Conservation (phyloP, 2,797 vertebrate species). For the Glossophaga mutica region DNA sequence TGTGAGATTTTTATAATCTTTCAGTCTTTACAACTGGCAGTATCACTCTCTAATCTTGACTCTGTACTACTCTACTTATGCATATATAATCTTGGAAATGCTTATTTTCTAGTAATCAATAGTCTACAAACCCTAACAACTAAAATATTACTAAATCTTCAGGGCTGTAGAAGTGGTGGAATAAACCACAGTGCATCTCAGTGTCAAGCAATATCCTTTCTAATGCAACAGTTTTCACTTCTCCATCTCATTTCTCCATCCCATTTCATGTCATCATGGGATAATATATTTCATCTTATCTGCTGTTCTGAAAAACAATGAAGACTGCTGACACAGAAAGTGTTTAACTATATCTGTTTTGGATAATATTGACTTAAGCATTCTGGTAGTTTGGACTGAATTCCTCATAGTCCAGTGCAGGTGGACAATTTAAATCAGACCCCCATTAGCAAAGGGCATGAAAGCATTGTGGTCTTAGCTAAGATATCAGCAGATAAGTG, state of each 20-base stretch:
- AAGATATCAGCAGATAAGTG: neutral
- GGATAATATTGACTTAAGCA: neutral
- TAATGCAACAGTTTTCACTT: neutral
- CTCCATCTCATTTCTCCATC: neutral
- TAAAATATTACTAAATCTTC: neutral
- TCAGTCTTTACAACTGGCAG: neutral
- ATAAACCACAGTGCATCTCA: neutral
- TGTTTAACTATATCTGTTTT: neutral
- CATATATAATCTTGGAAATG: neutral
- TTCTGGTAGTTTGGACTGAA: neutral
- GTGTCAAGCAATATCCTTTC: rapidly evolving
- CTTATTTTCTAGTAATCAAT: neutral
- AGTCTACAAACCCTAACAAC: neutral
- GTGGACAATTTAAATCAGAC: neutral
- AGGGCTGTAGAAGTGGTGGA: no score
- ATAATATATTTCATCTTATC: neutral
- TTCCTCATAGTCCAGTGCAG: neutral
- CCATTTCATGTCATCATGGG: no score
- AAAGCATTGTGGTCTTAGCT: neutral
- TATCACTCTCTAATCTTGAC: neutral
- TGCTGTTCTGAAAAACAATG: neutral
- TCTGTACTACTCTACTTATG: neutral
- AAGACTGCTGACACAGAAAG: neutral
- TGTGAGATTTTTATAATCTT: neutral
- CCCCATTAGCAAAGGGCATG: neutral